A percentile compares a stretch with the other conserved stretches of the same genome.
phyloP scores from a whole-genome alignment of 1,140 invertebrate species.

The Aphelinus certus region DNA sequence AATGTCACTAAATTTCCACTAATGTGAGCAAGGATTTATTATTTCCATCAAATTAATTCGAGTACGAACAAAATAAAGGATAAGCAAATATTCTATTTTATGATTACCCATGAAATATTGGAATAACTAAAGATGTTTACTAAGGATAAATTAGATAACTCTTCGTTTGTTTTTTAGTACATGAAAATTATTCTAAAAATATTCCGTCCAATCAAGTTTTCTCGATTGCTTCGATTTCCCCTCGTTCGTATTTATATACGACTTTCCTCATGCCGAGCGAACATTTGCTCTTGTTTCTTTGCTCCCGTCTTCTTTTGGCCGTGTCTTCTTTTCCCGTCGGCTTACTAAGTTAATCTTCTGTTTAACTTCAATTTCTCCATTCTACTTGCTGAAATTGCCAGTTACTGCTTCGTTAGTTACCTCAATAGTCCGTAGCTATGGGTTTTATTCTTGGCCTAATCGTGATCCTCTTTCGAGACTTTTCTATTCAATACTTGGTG shows the following conservation, averaged over 20 bases:
- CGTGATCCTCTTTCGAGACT: too few species aligned
- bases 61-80: too few species aligned
- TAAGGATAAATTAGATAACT: too few species aligned
- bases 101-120: too few species aligned
- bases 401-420: background rate
- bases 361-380: constrained; percentile 33
- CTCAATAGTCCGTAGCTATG: background rate
- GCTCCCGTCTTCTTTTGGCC: background rate
- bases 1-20: too few species aligned
- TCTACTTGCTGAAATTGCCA: constrained; percentile 1
- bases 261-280: background rate
- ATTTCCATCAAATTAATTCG: too few species aligned
- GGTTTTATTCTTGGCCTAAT: background rate
- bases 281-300: constrained; percentile 16
- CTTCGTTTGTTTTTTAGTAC: too few species aligned
- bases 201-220: background rate
- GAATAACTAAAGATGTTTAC: too few species aligned
- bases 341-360: constrained; percentile 25
- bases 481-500: too few species aligned
- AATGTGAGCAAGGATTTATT: too few species aligned
- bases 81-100: too few species aligned
- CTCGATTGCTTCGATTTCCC: background rate
- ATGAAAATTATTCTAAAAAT: too few species aligned
- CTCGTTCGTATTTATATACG: constrained; percentile 2
- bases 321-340: constrained; percentile 1